A percentile compares a stretch with the other conserved stretches of the same genome.
Evolutionary conservation across 2,113 vertebrate species (phyloP).

Genomic region (Lasiurus cinereus): DNA sequence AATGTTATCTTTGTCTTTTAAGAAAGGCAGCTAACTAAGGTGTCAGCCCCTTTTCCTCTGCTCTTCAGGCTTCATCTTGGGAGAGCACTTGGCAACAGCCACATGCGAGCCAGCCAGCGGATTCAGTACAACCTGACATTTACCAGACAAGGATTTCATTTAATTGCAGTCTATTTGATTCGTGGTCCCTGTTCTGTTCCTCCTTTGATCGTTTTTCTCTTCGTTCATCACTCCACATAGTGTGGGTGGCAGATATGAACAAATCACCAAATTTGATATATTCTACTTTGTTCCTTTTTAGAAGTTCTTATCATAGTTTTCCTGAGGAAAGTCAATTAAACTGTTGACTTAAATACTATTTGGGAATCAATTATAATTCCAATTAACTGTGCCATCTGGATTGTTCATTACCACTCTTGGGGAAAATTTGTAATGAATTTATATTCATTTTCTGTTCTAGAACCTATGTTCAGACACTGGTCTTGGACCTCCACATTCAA

Average conservation of each 20-base stretch:
- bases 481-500: background rate
- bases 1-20: conserved; percentile 3
- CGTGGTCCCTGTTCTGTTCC: background rate
- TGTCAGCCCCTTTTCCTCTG: background rate
- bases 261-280: background rate
- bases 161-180: background rate
- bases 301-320: conserved; percentile 48
- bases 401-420: background rate
- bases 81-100: background rate
- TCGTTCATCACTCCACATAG: background rate
- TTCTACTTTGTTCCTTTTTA: conserved; percentile 18
- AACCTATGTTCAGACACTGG: background rate
- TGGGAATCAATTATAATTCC: conserved; percentile 63
- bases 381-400: conserved; percentile 56
- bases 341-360: conserved; percentile 63
- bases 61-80: background rate
- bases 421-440: background rate
- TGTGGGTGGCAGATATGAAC: background rate
- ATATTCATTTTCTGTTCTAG: background rate
- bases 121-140: background rate
- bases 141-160: background rate
- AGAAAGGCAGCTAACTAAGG: background rate
- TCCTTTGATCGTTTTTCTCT: background rate
- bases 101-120: background rate
- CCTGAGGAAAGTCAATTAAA: conserved; percentile 67